phyloP scores from a whole-genome alignment of 30 jellyfish, hydroid and myxozoan species.

The Sanderia malayensis region DNA sequence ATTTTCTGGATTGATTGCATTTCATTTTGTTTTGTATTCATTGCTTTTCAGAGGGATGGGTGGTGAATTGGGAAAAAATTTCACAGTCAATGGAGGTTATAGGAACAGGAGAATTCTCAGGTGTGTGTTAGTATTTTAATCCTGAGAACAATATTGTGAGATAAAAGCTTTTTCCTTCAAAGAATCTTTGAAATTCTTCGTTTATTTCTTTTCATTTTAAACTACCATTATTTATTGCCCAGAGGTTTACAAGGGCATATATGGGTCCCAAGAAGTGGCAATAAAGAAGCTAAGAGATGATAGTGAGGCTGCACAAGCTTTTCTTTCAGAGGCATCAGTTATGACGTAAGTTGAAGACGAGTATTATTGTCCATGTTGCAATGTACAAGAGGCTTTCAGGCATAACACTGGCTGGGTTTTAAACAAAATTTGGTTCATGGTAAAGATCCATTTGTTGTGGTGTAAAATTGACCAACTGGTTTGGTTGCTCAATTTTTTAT shows the following conservation, averaged over 20 bases:
- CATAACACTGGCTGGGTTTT: no score
- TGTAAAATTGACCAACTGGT: no score
- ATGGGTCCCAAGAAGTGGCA: constrained; percentile 67
- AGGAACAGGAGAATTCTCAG: constrained; percentile 93
- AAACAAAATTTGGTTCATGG: no score
- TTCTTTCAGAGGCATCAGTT: constrained; percentile 93
- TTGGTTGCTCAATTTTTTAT: no score
- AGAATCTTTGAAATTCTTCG: neutral
- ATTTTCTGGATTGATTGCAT: no score
- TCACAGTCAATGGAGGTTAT: constrained; percentile 53
- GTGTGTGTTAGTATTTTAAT: constrained; percentile 35
- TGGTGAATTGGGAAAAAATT: constrained; percentile 68
- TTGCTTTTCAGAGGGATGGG: constrained; percentile 88
- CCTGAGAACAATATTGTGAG: no score
- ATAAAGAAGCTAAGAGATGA: constrained; percentile 82
- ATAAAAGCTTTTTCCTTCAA: neutral
- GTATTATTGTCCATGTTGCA: no score
- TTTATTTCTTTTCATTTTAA: neutral
- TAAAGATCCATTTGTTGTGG: no score
- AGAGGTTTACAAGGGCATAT: constrained; percentile 88
- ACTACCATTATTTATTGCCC: neutral
- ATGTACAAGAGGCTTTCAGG: no score
- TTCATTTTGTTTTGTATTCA: constrained; percentile 4
- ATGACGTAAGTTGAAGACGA: constrained; percentile 99
- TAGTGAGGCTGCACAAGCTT: constrained; percentile 89